Percentiles rank a stretch among this genome's conserved stretches.
phyloP scores from a whole-genome alignment of 2,797 vertebrate genomes.

The Anas acuta region DNA sequence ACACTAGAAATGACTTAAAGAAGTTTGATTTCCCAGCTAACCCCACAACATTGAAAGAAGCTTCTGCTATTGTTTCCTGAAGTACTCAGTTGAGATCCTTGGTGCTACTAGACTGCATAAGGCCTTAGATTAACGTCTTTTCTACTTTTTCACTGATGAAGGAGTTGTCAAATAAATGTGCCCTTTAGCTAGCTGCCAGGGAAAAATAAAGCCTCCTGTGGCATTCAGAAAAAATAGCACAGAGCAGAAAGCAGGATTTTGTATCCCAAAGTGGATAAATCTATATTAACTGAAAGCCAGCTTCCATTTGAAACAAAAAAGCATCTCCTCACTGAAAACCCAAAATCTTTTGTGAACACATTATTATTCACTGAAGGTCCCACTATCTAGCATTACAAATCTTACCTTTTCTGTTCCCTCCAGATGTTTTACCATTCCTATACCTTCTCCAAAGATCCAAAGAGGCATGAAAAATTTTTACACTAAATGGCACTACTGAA shows the following conservation, averaged over 20 bases:
- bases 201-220: slow-evolving; percentile 59
- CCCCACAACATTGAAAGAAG: not conserved
- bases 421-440: not conserved
- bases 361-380: slow-evolving; percentile 24
- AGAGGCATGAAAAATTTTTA: not conserved
- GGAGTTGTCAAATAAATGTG: slow-evolving; percentile 65
- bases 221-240: slow-evolving; percentile 57
- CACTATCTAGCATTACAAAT: not conserved
- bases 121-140: slow-evolving; percentile 52
- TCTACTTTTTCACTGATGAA: slow-evolving; percentile 63
- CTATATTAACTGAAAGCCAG: slow-evolving; percentile 59
- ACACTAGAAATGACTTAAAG: not conserved
- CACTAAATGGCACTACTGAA: rapidly evolving
- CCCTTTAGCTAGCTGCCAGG: slow-evolving; percentile 64
- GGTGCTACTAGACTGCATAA: not conserved
- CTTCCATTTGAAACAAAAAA: slow-evolving; percentile 45
- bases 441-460: not conserved
- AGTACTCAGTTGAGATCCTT: not conserved
- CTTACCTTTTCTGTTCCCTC: not conserved
- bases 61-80: not conserved
- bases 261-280: slow-evolving; percentile 52
- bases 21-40: not conserved
- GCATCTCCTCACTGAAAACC: slow-evolving; percentile 30
- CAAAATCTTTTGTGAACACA: slow-evolving; percentile 12
- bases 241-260: slow-evolving; percentile 51